These are phyloP conservation scores for Drosophila mimica DNA, from an alignment of 2,888 invertebrate genomes.

Conservation along the genomic window DNA sequence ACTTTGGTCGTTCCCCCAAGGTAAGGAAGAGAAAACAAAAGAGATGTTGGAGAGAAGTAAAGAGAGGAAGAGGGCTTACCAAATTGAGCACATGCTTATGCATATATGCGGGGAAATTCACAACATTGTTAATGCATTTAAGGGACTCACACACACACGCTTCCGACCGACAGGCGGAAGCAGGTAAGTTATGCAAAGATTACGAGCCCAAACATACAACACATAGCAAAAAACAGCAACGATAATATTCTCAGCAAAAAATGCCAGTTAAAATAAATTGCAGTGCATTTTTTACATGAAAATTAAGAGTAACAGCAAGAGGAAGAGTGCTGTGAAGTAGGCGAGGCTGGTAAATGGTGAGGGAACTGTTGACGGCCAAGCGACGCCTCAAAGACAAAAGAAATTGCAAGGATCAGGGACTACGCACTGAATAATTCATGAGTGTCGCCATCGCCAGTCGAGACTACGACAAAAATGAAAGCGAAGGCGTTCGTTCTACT, in stretches of 20 bases:
- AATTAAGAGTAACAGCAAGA: conserved; percentile 58
- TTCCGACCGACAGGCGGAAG: conserved; percentile 3
- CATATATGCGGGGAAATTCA: conserved; percentile 50
- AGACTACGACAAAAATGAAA: conserved; percentile 22
- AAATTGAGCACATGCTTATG: conserved; percentile 29
- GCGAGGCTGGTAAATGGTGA: not conserved
- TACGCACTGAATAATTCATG: conserved; percentile 77
- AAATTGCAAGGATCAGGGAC: conserved; percentile 53
- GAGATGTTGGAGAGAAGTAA: not conserved
- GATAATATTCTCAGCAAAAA: conserved; percentile 39
- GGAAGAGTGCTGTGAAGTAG: not conserved
- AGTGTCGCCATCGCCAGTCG: conserved; percentile 45
- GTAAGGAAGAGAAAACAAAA: not conserved
- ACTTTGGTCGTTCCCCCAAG: conserved; percentile 35
- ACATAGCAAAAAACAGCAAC: conserved; percentile 20
- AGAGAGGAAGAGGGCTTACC: not conserved
- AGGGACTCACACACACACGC: conserved; percentile 28
- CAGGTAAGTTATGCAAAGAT: conserved; percentile 62
- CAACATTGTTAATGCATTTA: conserved; percentile 66
- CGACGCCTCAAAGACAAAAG: conserved; percentile 55
- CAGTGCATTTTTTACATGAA: conserved; percentile 71
- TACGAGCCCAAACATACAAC: conserved; percentile 45
- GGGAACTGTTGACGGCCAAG: conserved; percentile 27
- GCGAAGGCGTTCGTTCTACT: conserved; percentile 29
- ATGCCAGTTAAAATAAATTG: conserved; percentile 75